Evolutionary conservation across 2,888 invertebrate genomes (phyloP).

Genomic region (Cyclophora albipunctata): DNA sequence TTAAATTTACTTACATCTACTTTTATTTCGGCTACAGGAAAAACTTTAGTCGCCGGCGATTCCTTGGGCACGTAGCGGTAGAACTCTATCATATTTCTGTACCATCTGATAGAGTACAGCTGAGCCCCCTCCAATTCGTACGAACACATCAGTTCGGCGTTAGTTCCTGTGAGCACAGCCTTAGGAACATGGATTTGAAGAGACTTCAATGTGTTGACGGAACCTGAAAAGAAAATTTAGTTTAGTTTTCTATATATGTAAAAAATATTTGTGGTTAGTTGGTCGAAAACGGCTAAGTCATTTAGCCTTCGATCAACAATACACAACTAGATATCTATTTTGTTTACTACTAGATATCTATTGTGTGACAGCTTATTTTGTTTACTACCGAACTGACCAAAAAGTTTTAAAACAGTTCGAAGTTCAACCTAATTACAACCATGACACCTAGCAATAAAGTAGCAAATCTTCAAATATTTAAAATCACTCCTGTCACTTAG

Average conservation of each 20-base stretch:
- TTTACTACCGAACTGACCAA: too few species aligned
- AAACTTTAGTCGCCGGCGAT: slow-evolving; percentile 81
- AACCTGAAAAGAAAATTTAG: slow-evolving; percentile 50
- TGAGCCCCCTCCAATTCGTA: slow-evolving; percentile 78
- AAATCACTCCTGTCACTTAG: too few species aligned
- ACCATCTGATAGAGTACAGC: slow-evolving; percentile 86
- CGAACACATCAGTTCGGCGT: slow-evolving; percentile 69
- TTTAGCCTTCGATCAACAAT: too few species aligned
- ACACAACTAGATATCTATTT: too few species aligned
- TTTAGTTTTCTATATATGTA: slow-evolving; percentile 6
- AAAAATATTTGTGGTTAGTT: too few species aligned
- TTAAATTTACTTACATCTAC: slow-evolving; percentile 79
- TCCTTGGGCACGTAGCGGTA: slow-evolving; percentile 85
- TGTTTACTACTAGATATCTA: too few species aligned
- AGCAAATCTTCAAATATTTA: too few species aligned
- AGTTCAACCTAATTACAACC: too few species aligned
- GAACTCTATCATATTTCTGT: slow-evolving; percentile 83
- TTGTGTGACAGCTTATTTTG: too few species aligned
- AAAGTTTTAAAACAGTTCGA: too few species aligned
- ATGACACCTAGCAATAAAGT: too few species aligned
- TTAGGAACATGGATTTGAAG: slow-evolving; percentile 71
- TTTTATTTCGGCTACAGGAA: slow-evolving; percentile 80
- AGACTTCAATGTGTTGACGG: slow-evolving; percentile 57
- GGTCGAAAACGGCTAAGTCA: too few species aligned
- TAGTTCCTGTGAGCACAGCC: slow-evolving; percentile 69